These are phyloP conservation scores for Linurgus olivaceus DNA, from an alignment of 2,797 vertebrate species.

Conservation along the genomic window DNA sequence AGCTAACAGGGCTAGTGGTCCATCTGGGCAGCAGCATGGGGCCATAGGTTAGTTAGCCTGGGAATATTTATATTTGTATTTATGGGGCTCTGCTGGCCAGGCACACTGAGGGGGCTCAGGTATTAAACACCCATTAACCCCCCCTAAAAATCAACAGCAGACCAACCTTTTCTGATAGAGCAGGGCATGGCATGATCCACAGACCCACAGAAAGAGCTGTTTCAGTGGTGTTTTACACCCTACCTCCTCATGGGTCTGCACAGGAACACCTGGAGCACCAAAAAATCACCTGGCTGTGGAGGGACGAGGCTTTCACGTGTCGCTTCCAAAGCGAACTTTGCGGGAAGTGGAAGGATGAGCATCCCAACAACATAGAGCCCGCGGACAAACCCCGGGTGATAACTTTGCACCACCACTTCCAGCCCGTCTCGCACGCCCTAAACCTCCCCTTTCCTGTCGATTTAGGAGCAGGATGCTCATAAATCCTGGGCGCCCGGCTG, in stretches of 20 bases:
- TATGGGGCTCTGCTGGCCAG: slow-evolving; percentile 23
- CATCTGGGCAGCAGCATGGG: slow-evolving; percentile 31
- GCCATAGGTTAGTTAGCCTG: slow-evolving; percentile 45
- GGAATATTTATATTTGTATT: slow-evolving; percentile 66
- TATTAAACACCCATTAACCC: not conserved
- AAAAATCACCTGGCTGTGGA: no score
- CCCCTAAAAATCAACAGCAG: not conserved
- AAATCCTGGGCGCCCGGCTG: not conserved
- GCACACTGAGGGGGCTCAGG: not conserved
- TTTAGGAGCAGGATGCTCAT: not conserved
- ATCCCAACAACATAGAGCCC: not conserved
- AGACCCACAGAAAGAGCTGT: not conserved
- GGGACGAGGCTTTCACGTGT: not conserved
- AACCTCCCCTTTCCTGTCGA: not conserved
- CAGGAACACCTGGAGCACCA: not conserved
- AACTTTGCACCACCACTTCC: not conserved
- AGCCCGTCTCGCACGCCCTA: not conserved
- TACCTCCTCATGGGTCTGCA: not conserved
- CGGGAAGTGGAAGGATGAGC: not conserved
- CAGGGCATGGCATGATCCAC: not conserved
- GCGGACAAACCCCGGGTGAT: accelerated
- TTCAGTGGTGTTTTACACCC: not conserved
- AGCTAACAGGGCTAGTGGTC: slow-evolving; percentile 56
- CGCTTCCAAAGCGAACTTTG: not conserved
- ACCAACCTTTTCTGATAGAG: not conserved